These are phyloP conservation scores for Lepidotrigona ventralis DNA, from an alignment of 1,140 invertebrate species.

Conservation along the genomic window DNA sequence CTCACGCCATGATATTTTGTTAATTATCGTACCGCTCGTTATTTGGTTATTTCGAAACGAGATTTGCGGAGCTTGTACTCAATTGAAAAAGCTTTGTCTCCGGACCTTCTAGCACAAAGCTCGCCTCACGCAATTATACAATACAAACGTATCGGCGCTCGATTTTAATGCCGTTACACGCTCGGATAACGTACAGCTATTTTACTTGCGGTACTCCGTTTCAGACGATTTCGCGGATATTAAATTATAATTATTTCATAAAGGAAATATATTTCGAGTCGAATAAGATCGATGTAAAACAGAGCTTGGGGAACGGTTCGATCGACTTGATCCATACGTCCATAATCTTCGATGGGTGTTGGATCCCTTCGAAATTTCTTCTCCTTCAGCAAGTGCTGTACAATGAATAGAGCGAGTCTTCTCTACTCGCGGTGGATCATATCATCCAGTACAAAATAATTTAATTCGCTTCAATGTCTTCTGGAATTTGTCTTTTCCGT, in stretches of 20 bases:
- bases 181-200: neutral
- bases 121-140: constrained; percentile 17
- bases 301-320: neutral
- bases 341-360: too few species aligned
- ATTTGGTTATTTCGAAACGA: constrained; percentile 41
- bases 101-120: constrained; percentile 1
- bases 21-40: constrained; percentile 40
- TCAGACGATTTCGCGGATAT: neutral
- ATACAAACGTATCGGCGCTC: constrained; percentile 20
- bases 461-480: neutral
- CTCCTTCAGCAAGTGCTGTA: neutral
- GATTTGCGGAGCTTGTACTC: constrained; percentile 5
- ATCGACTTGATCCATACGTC: neutral
- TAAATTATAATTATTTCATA: constrained; percentile 1
- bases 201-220: constrained; percentile 15
- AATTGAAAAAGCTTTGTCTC: constrained; percentile 39
- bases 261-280: neutral
- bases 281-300: neutral
- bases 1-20: constrained; percentile 26
- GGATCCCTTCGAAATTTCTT: neutral
- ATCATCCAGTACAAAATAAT: neutral
- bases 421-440: neutral
- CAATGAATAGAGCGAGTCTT: neutral
- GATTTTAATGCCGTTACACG: neutral
- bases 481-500: neutral